These are phyloP conservation scores for Illadopsis cleaveri DNA, from an alignment of 2,113 vertebrate species.

Conservation along the genomic window DNA sequence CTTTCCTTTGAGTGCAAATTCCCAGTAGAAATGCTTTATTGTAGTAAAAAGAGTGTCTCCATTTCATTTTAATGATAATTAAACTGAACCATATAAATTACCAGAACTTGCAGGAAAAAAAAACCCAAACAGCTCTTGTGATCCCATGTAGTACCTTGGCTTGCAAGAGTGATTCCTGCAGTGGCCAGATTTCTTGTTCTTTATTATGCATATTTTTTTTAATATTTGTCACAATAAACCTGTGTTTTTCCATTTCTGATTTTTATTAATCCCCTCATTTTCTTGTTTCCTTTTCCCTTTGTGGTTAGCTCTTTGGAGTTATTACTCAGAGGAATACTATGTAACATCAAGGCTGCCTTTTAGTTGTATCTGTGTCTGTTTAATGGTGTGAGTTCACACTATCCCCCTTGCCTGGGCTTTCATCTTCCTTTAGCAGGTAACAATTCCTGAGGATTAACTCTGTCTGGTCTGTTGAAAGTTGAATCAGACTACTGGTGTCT, in stretches of 20 bases:
- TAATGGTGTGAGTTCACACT: slow-evolving; percentile 30
- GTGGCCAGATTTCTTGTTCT: neutral
- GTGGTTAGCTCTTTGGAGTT: neutral
- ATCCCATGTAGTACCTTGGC: neutral
- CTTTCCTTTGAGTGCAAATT: neutral
- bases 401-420: slow-evolving; percentile 37
- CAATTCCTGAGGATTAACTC: slow-evolving; percentile 52
- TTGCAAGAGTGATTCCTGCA: neutral
- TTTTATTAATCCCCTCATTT: neutral
- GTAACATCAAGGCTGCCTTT: neutral
- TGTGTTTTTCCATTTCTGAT: neutral
- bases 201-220: neutral
- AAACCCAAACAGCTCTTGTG: neutral
- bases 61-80: slow-evolving; percentile 35
- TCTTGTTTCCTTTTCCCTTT: neutral
- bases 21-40: neutral
- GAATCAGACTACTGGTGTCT: slow-evolving; percentile 25
- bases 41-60: neutral
- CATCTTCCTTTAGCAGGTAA: slow-evolving; percentile 54
- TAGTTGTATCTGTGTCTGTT: neutral
- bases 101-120: neutral
- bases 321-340: slow-evolving; percentile 3
- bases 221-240: neutral
- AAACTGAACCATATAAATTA: slow-evolving; percentile 24
- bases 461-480: slow-evolving; percentile 34